phyloP scores from a whole-genome alignment of 1,140 invertebrate genomes.

The Apis florea region DNA sequence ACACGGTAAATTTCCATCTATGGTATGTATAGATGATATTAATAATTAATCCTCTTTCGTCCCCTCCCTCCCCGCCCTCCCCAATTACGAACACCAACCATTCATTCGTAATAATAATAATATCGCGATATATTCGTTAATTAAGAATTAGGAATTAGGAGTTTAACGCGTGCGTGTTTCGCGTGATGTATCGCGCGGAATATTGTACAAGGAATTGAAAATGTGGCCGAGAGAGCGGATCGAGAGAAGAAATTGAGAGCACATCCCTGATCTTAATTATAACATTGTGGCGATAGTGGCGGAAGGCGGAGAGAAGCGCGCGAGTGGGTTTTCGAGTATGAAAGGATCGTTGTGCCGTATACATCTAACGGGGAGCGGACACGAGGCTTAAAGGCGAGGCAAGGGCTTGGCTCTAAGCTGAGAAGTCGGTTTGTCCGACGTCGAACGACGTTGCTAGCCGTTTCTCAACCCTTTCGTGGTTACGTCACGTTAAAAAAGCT shows the following conservation, averaged over 20 bases:
- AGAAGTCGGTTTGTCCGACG: slow-evolving; percentile 60
- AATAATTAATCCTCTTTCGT: no score
- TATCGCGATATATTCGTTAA: no score
- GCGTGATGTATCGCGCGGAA: no score
- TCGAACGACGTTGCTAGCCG: slow-evolving; percentile 57
- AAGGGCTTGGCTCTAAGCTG: slow-evolving; percentile 57
- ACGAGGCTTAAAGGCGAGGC: slow-evolving; percentile 56
- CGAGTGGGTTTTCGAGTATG: slow-evolving; percentile 68
- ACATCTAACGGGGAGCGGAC: slow-evolving; percentile 65
- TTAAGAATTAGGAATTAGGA: no score
- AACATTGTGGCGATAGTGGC: slow-evolving; percentile 35
- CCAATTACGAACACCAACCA: no score
- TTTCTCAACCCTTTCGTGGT: slow-evolving; percentile 79
- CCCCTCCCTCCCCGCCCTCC: no score
- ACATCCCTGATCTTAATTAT: slow-evolving; percentile 43
- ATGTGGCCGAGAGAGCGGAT: background rate
- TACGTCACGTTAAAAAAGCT: slow-evolving; percentile 79
- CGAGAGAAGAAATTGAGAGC: slow-evolving; percentile 22
- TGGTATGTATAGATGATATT: no score
- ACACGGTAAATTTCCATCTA: background rate
- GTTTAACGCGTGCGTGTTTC: no score
- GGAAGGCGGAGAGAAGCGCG: slow-evolving; percentile 34
- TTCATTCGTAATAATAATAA: no score
- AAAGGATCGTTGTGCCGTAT: slow-evolving; percentile 65
- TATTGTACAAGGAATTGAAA: no score